Base-by-base conservation (phyloP, 2,888 invertebrate genomes). In the Dicyrtoma fusca region DNA sequence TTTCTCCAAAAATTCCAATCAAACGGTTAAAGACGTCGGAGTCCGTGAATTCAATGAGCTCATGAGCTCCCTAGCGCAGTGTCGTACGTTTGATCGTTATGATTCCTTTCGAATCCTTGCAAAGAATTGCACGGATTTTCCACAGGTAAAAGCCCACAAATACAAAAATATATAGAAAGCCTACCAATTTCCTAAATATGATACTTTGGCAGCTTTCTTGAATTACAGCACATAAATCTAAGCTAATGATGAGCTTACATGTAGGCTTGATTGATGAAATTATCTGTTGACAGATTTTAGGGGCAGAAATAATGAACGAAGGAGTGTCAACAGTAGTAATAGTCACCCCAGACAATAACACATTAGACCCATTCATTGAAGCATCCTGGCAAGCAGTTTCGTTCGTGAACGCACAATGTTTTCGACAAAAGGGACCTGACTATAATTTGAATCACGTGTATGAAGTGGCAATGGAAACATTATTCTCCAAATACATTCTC, bases 321-420 rank as follows among this genome's bases (percentile, higher is more conserved):
- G 3, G 49, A 25, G 13, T 14, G 8, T n/a, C 1, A 3, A 49
- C 13, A 23, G 11, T 1, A 14, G 11, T 45, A 47, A n/a, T 1
- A n/a, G 49, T 51, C n/a, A n/a, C n/a, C 21, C 13, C 13, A 19
- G 2, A n/a, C 14, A 13, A 51, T 10, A 47, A 19, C 6, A 23
- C 4, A 14, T 34, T 61, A n/a, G 69, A 69, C 25, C 69, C 61
- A 4, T 69, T 69, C 21, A 61, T 69, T 11, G 61, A 69, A 49
- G 23, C 69, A 6, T 45, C 69, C 1, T 69, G 69, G 69, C 21
- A 44, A 6, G 69, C 69, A 1, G 34, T 69, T 11, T 14, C 61
- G 8, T 69, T 69, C 19, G 47, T 69, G 2, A 57, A 69, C 49
- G 69, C 61, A 3, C 44, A 61, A 4, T 69, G 69, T 49, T 69